phyloP scores from a whole-genome alignment of 1,140 invertebrate genomes.

The Choristoneura fumiferana region DNA sequence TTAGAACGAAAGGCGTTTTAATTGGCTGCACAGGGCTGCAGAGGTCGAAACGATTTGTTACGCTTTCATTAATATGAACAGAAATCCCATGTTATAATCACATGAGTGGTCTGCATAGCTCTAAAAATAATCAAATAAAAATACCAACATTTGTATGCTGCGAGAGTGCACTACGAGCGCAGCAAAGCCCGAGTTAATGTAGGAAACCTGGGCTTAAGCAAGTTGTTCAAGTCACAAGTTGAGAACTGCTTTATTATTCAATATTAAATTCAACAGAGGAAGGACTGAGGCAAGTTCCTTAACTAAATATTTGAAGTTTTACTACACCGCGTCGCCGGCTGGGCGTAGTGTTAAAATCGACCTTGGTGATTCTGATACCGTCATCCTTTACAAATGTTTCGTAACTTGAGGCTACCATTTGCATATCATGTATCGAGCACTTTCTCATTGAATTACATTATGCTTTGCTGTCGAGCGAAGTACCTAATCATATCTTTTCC shows the following conservation, averaged over 20 bases:
- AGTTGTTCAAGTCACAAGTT: constrained; percentile 70
- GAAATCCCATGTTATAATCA: background rate
- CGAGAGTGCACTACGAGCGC: background rate
- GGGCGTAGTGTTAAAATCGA: constrained; percentile 21
- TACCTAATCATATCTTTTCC: constrained; percentile 26
- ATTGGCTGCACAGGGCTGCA: constrained; percentile 6
- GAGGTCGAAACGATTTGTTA: constrained; percentile 4
- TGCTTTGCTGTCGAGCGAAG: constrained; percentile 2
- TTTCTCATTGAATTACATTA: constrained; percentile 16
- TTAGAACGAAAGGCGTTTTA: constrained; percentile 15
- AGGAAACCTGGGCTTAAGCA: constrained; percentile 61
- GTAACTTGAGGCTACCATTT: background rate
- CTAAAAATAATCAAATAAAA: constrained; percentile 28
- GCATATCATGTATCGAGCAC: constrained; percentile 10
- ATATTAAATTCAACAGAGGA: constrained; percentile 70
- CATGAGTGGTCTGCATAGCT: constrained; percentile 1
- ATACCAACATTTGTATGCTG: constrained; percentile 26
- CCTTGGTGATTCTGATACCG: constrained; percentile 25
- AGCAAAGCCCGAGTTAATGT: constrained; percentile 47
- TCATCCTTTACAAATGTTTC: background rate
- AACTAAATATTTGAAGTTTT: constrained; percentile 74
- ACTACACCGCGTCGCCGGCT: constrained; percentile 34
- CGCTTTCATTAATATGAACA: background rate
- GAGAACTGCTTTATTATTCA: constrained; percentile 74
- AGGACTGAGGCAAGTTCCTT: constrained; percentile 62